Evolutionary conservation across 2,888 invertebrate genomes (phyloP).

Genomic region (Dichetophora obliterata): DNA sequence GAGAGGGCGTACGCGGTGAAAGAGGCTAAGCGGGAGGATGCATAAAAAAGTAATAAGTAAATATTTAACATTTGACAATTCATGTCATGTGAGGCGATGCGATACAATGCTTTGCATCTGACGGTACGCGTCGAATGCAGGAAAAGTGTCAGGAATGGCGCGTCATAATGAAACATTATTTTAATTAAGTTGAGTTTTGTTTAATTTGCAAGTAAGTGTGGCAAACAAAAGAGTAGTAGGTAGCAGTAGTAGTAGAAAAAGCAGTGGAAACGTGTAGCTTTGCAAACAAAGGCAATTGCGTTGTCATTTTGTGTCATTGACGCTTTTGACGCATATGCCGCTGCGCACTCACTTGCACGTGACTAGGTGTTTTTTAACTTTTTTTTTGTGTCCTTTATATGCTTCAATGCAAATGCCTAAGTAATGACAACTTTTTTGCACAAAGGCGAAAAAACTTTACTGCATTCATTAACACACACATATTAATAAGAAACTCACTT

Average conservation of each 20-base stretch:
- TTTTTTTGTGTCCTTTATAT: not conserved
- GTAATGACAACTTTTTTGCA: not conserved
- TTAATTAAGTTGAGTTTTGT: slow-evolving; percentile 33
- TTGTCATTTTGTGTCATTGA: not conserved
- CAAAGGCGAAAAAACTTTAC: not conserved
- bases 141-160: not conserved
- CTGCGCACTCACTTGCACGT: slow-evolving; percentile 21
- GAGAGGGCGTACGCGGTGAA: not conserved
- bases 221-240: not conserved
- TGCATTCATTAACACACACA: not conserved
- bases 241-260: not conserved
- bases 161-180: slow-evolving; percentile 30
- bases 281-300: not conserved
- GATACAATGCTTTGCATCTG: not conserved
- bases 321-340: not conserved
- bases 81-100: slow-evolving; percentile 17
- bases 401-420: not conserved
- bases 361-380: not conserved
- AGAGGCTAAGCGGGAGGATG: too few relatives aligned
- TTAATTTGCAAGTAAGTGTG: slow-evolving; percentile 14
- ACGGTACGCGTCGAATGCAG: not conserved
- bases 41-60: slow-evolving; percentile 18
- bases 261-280: not conserved
- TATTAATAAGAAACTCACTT: not conserved
- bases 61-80: slow-evolving; percentile 32